Conservation (phyloP, 1,140 invertebrate genomes). For the Drosophila quadrilineata region DNA sequence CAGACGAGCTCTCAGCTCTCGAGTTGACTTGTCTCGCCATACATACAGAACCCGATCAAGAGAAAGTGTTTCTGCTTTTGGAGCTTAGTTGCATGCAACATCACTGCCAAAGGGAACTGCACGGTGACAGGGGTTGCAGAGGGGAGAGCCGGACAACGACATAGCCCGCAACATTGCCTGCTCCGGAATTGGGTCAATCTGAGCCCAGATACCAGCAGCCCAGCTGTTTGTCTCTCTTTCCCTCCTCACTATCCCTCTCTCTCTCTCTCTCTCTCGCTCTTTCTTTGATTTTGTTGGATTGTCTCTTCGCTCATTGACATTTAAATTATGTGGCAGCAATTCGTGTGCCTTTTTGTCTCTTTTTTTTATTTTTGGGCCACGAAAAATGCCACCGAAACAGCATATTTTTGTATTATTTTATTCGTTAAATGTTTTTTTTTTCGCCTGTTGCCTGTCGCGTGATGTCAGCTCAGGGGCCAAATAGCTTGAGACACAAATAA, state of each 20-base stretch:
- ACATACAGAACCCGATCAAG: conserved; percentile 57
- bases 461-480: conserved; percentile 58
- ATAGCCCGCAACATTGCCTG: conserved; percentile 43
- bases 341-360: conserved; percentile 39
- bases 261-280: neutral
- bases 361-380: conserved; percentile 8
- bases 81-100: conserved; percentile 17
- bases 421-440: no score
- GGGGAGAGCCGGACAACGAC: no score
- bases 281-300: neutral
- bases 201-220: conserved; percentile 16
- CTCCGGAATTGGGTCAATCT: conserved; percentile 62
- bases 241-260: conserved; percentile 9
- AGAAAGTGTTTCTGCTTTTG: conserved; percentile 66
- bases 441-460: conserved; percentile 50
- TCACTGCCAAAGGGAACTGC: no score
- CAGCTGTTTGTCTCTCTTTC: conserved; percentile 20
- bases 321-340: conserved; percentile 57
- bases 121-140: conserved; percentile 4
- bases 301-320: conserved; percentile 63
- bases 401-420: no score
- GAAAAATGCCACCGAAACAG: conserved; percentile 68
- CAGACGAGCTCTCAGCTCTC: conserved; percentile 29
- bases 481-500: conserved; percentile 31
- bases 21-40: no score